phyloP scores from a whole-genome alignment of 2,888 invertebrate genomes.

The Hydroisotoma schaefferi region DNA sequence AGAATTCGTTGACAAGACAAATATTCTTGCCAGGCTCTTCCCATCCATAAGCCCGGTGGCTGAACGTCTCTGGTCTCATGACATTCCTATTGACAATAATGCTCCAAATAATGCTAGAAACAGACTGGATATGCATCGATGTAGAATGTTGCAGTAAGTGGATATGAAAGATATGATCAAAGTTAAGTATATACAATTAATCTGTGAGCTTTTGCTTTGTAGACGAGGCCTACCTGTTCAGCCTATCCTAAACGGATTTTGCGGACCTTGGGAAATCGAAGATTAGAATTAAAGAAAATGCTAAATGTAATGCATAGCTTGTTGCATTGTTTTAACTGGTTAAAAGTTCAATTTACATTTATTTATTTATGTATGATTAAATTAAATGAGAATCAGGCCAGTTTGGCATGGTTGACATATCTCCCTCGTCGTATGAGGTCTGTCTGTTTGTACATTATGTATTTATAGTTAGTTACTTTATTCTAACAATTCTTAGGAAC shows the following conservation, averaged over 20 bases:
- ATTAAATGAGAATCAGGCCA: too few species aligned
- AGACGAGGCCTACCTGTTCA: conserved; percentile 65
- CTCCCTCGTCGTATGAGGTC: too few species aligned
- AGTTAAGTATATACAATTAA: neutral
- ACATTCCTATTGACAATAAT: conserved; percentile 50
- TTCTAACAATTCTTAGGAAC: too few species aligned
- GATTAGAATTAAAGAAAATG: too few species aligned
- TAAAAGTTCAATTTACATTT: too few species aligned
- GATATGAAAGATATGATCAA: neutral
- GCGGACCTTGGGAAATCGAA: conserved; percentile 23
- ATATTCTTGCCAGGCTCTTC: conserved; percentile 66
- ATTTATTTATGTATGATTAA: too few species aligned
- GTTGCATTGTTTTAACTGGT: too few species aligned
- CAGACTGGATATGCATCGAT: conserved; percentile 69
- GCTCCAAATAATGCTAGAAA: conserved; percentile 56
- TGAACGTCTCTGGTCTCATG: conserved; percentile 74
- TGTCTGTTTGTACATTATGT: too few species aligned
- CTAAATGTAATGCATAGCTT: too few species aligned
- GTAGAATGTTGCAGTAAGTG: conserved; percentile 62
- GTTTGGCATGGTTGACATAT: too few species aligned
- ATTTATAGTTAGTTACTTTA: too few species aligned
- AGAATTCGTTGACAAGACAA: conserved; percentile 70
- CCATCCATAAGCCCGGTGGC: conserved; percentile 82
- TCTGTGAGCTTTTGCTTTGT: too few species aligned
- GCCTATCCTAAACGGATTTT: conserved; percentile 53